Conservation (phyloP, 2,888 invertebrate species). For the Gastracanthus pulcherrimus region DNA sequence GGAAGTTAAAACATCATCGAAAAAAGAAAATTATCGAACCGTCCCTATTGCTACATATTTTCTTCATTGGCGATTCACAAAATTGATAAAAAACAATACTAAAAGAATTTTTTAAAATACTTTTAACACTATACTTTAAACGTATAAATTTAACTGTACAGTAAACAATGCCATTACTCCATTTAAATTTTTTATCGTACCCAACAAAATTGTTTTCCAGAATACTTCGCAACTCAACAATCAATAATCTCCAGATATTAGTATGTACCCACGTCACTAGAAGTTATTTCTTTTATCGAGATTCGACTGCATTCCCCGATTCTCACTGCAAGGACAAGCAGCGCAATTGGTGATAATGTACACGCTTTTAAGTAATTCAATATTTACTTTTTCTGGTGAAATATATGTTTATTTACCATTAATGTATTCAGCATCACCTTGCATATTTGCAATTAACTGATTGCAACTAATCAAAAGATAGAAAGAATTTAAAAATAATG, state of each 20-base stretch:
- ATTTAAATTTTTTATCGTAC: constrained; percentile 19
- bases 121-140: neutral
- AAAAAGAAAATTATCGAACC: too few species aligned
- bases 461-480: neutral
- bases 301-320: constrained; percentile 11
- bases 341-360: constrained; percentile 24
- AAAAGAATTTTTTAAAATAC: neutral
- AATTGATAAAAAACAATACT: neutral
- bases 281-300: constrained; percentile 23
- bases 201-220: constrained; percentile 25
- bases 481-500: too few species aligned
- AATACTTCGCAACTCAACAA: neutral
- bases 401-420: neutral
- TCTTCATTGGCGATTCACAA: neutral
- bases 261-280: neutral
- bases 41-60: too few species aligned
- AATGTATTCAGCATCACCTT: neutral
- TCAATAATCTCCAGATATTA: constrained; percentile 8
- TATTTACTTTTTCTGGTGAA: constrained; percentile 22
- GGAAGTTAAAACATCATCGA: too few species aligned
- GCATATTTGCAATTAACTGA: neutral
- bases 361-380: constrained; percentile 18
- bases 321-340: constrained; percentile 6
- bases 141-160: too few species aligned
- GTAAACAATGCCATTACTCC: neutral